These are phyloP conservation scores for Onychomys arenicola DNA, from an alignment of 2,797 vertebrate species.

Conservation along the genomic window DNA sequence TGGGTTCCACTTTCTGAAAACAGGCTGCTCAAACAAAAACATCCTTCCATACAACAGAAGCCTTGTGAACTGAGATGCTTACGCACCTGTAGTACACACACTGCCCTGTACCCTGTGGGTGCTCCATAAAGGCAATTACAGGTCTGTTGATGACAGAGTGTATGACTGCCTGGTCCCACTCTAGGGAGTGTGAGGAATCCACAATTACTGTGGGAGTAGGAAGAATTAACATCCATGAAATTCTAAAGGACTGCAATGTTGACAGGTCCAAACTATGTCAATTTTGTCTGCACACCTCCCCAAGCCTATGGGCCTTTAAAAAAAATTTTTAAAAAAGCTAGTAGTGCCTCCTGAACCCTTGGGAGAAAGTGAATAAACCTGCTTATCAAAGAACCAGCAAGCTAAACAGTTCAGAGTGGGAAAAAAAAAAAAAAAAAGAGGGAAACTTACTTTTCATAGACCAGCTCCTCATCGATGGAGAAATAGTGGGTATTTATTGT, in stretches of 20 bases:
- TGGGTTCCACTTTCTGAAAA: constrained; percentile 50
- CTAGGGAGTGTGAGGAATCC: background rate
- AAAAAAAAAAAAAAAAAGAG: background rate
- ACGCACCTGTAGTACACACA: constrained; percentile 1
- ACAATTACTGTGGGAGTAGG: no score
- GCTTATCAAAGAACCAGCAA: constrained; percentile 40
- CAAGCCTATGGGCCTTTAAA: background rate
- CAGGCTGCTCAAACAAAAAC: constrained; percentile 17
- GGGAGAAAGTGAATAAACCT: background rate
- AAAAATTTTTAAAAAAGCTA: background rate
- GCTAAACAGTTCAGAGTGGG: background rate
- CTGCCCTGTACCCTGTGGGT: constrained; percentile 14
- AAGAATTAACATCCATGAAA: background rate
- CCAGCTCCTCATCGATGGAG: constrained; percentile 96
- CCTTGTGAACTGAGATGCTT: background rate
- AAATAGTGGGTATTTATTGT: constrained; percentile 98
- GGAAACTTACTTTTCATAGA: constrained; percentile 97
- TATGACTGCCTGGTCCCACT: constrained; percentile 12
- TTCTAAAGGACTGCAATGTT: background rate
- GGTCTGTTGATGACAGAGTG: background rate
- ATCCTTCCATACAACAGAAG: background rate
- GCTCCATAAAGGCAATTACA: constrained; percentile 38
- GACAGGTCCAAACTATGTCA: background rate
- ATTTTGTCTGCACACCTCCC: constrained; percentile 21
- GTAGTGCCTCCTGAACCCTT: background rate